phyloP scores from a whole-genome alignment of 1,140 invertebrate genomes.

The Drosophila leontia region DNA sequence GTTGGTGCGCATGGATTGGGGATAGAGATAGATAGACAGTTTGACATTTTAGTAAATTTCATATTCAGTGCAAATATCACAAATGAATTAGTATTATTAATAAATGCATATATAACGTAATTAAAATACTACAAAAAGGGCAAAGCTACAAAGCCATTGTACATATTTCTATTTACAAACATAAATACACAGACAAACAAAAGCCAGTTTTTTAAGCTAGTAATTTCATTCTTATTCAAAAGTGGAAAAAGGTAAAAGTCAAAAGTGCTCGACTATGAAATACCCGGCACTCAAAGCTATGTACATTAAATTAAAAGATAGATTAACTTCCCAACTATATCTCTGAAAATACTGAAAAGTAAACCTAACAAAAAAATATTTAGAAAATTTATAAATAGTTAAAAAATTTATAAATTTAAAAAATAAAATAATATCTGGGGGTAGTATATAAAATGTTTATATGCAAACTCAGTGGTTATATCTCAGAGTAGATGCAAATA shows the following conservation, averaged over 20 bases:
- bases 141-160: constrained; percentile 2
- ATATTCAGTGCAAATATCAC: not conserved
- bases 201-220: not conserved
- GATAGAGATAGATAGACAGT: constrained; percentile 18
- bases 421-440: too few relatives aligned
- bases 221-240: not conserved
- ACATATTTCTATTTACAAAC: constrained; percentile 21
- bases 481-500: too few relatives aligned
- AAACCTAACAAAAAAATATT: too few relatives aligned
- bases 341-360: not conserved
- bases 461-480: too few relatives aligned
- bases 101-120: constrained; percentile 26
- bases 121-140: constrained; percentile 9
- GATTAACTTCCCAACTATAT: too few relatives aligned
- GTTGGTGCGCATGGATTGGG: constrained; percentile 33
- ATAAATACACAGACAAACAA: not conserved
- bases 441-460: too few relatives aligned
- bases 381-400: too few relatives aligned
- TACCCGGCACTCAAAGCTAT: not conserved
- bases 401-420: too few relatives aligned
- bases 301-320: too few relatives aligned
- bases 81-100: constrained; percentile 7
- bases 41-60: constrained; percentile 30
- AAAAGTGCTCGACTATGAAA: too few relatives aligned
- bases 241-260: not conserved